Conservation (phyloP, 2,797 vertebrate species). For the Anisognathus igniventris region DNA sequence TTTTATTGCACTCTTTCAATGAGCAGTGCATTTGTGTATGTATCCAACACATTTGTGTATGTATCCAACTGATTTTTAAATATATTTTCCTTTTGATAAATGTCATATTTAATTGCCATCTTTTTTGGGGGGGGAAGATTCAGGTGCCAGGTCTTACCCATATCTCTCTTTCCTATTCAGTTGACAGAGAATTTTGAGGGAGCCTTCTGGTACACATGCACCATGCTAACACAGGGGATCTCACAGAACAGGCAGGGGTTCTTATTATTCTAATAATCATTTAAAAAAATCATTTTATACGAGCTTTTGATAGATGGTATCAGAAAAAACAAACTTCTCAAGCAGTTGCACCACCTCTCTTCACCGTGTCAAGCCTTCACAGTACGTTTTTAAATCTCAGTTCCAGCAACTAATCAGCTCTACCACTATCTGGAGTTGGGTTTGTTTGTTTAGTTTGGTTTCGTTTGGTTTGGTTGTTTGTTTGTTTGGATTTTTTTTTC, state of each 20-base stretch:
- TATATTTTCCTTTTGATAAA: neutral
- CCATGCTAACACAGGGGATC: neutral
- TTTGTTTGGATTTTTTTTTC: too few species aligned
- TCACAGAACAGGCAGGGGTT: neutral
- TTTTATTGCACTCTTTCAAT: neutral
- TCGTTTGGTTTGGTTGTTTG: neutral
- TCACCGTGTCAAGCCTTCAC: neutral
- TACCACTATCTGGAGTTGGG: neutral
- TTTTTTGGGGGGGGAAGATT: neutral
- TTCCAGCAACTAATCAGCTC: neutral
- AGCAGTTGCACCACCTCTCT: neutral
- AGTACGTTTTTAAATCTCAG: neutral
- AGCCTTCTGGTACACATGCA: fast-evolving
- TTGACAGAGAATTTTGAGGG: neutral
- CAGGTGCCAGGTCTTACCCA: neutral
- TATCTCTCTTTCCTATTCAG: neutral
- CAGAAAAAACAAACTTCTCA: neutral
- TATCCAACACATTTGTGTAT: neutral
- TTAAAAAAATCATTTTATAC: neutral
- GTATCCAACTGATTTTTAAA: neutral
- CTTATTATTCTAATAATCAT: neutral
- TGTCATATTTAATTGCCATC: fast-evolving
- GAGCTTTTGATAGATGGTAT: neutral
- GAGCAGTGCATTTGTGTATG: neutral
- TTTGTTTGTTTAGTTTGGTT: neutral